Conservation (phyloP, 2,797 vertebrate species). For the Hafferia zeledoni region DNA sequence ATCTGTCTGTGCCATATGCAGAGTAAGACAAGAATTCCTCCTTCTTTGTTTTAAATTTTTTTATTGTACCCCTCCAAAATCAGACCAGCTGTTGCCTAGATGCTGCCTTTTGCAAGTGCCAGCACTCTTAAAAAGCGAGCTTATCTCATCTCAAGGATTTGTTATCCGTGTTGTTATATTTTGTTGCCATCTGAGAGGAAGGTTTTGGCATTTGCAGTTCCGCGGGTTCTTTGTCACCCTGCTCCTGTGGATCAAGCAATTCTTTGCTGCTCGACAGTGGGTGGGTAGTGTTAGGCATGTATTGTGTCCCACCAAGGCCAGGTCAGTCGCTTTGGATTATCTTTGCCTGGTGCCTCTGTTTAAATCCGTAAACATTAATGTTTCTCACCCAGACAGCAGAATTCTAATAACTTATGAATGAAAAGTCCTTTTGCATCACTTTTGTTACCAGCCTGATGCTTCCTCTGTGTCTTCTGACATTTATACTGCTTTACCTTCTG, state of each 20-base stretch:
- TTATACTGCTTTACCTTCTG: constrained; percentile 58
- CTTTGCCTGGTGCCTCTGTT: neutral
- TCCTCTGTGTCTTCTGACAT: constrained; percentile 51
- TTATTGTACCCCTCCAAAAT: constrained; percentile 49
- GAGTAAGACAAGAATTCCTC: constrained; percentile 21
- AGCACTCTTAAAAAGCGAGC: neutral
- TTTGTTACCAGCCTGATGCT: constrained; percentile 18
- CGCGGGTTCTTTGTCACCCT: neutral
- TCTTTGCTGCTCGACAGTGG: neutral
- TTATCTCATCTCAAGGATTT: constrained; percentile 18
- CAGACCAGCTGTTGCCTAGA: constrained; percentile 50
- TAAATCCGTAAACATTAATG: neutral
- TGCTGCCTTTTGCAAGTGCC: neutral
- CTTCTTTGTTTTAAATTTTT: constrained; percentile 13
- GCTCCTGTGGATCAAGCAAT: neutral
- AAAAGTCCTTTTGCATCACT: neutral
- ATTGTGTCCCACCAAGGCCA: neutral
- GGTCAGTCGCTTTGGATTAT: neutral
- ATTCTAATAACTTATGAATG: neutral
- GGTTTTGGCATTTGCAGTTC: neutral
- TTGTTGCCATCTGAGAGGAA: neutral
- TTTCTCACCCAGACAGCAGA: neutral
- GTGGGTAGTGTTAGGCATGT: accelerated
- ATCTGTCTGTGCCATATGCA: constrained; percentile 55
- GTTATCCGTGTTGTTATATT: neutral